These are phyloP conservation scores for Amniataba percoides DNA, from an alignment of 2,797 vertebrate species.

Conservation along the genomic window DNA sequence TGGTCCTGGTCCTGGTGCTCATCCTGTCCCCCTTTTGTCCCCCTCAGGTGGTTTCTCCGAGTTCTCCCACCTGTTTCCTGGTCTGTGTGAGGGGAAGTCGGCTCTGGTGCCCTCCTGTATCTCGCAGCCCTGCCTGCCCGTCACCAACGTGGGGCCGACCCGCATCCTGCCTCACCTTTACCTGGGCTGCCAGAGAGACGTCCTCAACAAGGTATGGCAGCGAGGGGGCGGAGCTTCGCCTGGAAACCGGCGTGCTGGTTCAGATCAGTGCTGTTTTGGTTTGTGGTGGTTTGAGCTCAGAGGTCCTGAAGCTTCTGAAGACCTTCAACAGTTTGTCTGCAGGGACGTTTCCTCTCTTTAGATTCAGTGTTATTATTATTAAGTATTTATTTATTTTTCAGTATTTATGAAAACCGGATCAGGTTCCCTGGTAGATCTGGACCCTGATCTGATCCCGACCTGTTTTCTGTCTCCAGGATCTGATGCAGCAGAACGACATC, in stretches of 20 bases:
- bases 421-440: too few relatives aligned
- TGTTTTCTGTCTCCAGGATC: constrained; percentile 83
- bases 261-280: too few relatives aligned
- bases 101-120: constrained; percentile 90
- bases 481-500: constrained; percentile 97
- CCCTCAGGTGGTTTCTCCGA: constrained; percentile 91
- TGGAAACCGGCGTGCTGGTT: too few relatives aligned
- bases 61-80: constrained; percentile 93
- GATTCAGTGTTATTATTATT: too few relatives aligned
- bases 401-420: too few relatives aligned
- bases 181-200: constrained; percentile 96
- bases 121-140: constrained; percentile 92
- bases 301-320: too few relatives aligned
- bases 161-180: constrained; percentile 97
- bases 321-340: too few relatives aligned
- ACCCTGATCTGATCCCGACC: background rate
- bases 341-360: too few relatives aligned
- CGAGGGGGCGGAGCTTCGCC: too few relatives aligned
- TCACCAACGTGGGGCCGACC: constrained; percentile 91
- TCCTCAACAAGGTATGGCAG: constrained; percentile 91
- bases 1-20: background rate
- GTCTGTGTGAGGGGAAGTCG: constrained; percentile 95
- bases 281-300: too few relatives aligned
- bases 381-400: too few relatives aligned
- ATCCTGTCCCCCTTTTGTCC: background rate